Base-by-base conservation (phyloP, 1,140 invertebrate species). In the Aphaenogaster ashmeadi region DNA sequence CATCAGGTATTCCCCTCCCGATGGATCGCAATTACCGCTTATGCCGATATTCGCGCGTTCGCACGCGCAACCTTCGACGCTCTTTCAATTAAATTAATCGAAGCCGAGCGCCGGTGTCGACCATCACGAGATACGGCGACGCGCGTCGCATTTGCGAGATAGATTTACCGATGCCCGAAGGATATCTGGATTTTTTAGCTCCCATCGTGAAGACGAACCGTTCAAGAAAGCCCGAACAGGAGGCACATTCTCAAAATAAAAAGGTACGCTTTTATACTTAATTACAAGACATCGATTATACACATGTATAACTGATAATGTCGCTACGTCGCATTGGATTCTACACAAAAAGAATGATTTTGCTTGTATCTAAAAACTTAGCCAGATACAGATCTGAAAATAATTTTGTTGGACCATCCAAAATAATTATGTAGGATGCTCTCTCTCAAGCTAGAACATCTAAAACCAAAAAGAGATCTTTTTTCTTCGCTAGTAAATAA, bases 51-150 rank as follows among this genome's bases (percentile, higher is more conserved):
- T 79, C 77, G 77, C 75, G 56, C 41, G 41, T 41, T 78, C 21
- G 41, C 21, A n/a, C 75, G 21, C 21, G 21, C 27, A 79, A 21
- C 33, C 78, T 80, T 52, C n/a, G 36, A 21, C 13, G 78, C 8
- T 21, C 60, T 79, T 80, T 69, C 36, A 69, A 80, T 69, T 80
- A 80, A 69, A 69, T 69, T 69, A 80, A 56, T 80, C n/a, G 78
- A 54, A 69, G 38, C 38, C 41, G 41, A 44, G 56, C 56, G 54
- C 58, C 15, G 38, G 4, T 60, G 33, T 44, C 36, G n/a, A n/a
- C 58, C 18, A 41, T 15, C 18, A 15, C 41, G 27, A 79, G 52
- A 75, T 75, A 75, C 36, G 52, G 36, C 71, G 71, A 75, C 52
- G 58, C 58, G 56, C 21, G 56, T 60, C 56, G 54, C 74, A 47